Evolutionary conservation across 2,797 vertebrate genomes (phyloP).

Genomic region (Enteromius radiatus): DNA sequence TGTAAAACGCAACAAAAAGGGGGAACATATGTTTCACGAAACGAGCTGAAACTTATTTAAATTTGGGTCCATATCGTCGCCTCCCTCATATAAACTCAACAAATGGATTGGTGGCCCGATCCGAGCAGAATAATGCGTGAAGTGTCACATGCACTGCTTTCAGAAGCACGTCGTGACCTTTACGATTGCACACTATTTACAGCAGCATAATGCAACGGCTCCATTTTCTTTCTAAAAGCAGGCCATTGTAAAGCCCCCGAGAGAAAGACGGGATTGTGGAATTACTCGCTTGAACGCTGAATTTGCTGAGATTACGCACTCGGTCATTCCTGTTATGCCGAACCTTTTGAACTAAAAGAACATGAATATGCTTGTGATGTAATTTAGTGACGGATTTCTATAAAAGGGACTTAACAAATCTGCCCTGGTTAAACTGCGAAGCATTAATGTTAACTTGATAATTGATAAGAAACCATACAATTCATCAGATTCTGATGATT

Average conservation of each 20-base stretch:
- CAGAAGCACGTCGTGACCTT: constrained; percentile 30
- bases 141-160: constrained; percentile 7
- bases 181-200: constrained; percentile 39
- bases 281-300: constrained; percentile 36
- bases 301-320: constrained; percentile 37
- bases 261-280: constrained; percentile 42
- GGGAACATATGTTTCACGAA: constrained; percentile 18
- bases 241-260: constrained; percentile 2
- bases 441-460: not conserved
- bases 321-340: not conserved
- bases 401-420: not conserved
- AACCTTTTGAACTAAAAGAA: not conserved
- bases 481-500: not conserved
- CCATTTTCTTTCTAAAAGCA: constrained; percentile 29
- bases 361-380: not conserved
- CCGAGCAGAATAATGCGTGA: constrained; percentile 10
- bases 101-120: constrained; percentile 1
- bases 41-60: not conserved
- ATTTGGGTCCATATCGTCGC: not conserved
- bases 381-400: not conserved
- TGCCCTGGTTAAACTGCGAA: not conserved
- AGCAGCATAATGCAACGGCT: constrained; percentile 21
- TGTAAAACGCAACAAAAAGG: constrained; percentile 8
- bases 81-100: constrained; percentile 9
- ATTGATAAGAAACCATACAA: not conserved